A percentile compares a stretch with the other conserved stretches of the same genome.
Conservation (phyloP, 2,888 invertebrate species). For the Oxytorus armatus region DNA sequence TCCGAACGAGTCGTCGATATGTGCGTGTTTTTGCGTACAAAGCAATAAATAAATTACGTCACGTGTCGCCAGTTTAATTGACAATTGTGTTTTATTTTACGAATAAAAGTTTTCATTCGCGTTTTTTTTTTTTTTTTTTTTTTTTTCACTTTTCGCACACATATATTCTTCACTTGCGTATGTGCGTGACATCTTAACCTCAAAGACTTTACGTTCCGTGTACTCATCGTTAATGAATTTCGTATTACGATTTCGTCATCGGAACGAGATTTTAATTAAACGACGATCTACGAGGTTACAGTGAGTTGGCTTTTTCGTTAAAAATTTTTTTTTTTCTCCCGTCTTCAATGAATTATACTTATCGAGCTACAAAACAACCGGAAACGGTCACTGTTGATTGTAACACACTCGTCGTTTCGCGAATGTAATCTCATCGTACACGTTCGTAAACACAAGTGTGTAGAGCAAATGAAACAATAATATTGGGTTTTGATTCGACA, state of each 20-base stretch:
- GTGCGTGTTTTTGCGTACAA: slow-evolving; percentile 36
- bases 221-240: slow-evolving; percentile 49
- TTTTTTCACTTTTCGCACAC: too few relatives aligned
- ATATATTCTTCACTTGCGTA: slow-evolving; percentile 55
- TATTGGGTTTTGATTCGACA: too few relatives aligned
- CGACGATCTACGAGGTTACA: slow-evolving; percentile 25
- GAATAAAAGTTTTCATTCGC: too few relatives aligned
- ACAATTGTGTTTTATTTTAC: slow-evolving; percentile 16
- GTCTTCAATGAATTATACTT: not conserved
- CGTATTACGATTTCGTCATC: slow-evolving; percentile 37
- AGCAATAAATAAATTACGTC: slow-evolving; percentile 19
- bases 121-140: too few relatives aligned
- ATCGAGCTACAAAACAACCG: not conserved
- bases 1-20: slow-evolving; percentile 64
- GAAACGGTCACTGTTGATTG: too few relatives aligned
- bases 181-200: slow-evolving; percentile 78
- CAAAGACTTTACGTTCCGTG: slow-evolving; percentile 61
- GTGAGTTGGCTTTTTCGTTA: slow-evolving; percentile 33
- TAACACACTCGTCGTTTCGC: too few relatives aligned
- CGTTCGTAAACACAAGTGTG: too few relatives aligned
- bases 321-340: slow-evolving; percentile 16
- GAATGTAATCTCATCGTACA: too few relatives aligned
- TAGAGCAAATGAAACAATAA: too few relatives aligned
- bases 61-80: slow-evolving; percentile 26
- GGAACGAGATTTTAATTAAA: slow-evolving; percentile 23